Base-by-base conservation (phyloP, 1,140 invertebrate genomes). In the Anagrus nilaparvatae region DNA sequence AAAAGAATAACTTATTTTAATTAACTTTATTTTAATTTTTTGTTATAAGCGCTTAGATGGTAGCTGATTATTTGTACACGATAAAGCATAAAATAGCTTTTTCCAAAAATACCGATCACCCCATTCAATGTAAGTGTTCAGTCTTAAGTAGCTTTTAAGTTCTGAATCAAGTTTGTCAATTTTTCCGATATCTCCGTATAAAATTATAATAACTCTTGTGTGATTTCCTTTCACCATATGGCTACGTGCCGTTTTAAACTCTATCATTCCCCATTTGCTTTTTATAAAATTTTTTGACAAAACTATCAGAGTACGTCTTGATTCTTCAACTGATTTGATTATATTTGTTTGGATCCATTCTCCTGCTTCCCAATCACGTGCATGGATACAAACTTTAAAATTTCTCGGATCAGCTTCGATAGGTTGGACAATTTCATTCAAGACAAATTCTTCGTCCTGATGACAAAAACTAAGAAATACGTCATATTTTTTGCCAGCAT, bases 391-490 rank as follows among this genome's bases (percentile, higher is more conserved):
- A 0, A 83, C 51, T 52, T 78, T 77, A 51, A 75, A 79, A 7
- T 74, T 69, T 9, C 58, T 63, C 0, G 68, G 56, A 1, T 73
- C 76, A 6, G 56, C 58, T 58, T 84, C 81, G 12, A 93, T 59
- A 30, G 74, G 68, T 1, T 77, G 66, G 23, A 87, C 71, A 16
- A 93, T 56, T 33, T 79, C 67, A 4, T 78, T 67, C 0, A 77
- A 60, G 1, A 92, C 77, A 57, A 83, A 87, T 3, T 76, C 71
- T 41, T 82, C 77, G 59, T 94, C 90, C 53, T 78, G 74, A 52
- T 87, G 79, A 1, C 87, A 85, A 56, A 83, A 92, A 44, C 87
- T 89, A 29, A 94, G 73, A 59, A 93, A 94, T 0, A 85, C 87
- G 54, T 95, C 90, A 59, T 81, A 91, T 8, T 71, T 56, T 55